Base-by-base conservation (phyloP, 1,140 invertebrate genomes). In the Meloidogyne floridensis region DNA sequence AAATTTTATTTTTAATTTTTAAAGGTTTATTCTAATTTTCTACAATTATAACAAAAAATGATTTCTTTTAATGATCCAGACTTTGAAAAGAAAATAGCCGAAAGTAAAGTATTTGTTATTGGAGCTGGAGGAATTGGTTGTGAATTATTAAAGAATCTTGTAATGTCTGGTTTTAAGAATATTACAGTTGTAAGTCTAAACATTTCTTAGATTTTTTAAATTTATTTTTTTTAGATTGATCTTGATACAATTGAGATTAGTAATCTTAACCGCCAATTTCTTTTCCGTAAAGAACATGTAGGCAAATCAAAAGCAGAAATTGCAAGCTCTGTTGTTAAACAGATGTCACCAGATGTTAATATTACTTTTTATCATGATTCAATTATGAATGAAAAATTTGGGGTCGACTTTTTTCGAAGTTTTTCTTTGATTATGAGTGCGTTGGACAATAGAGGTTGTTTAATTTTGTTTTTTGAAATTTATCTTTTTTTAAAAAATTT, bases 221-320 rank as follows among this genome's bases (percentile, higher is more conserved):
- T 75, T 75, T 42, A 15, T 43, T 42, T 87, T 82, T 93, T 93
- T 85, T 91, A 98, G 96, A 97, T 99, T 91, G 98, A 99, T 93
- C 93, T 99, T 88, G 98, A 99, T 90, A 99, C 96, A 3, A 99
- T 99, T 89, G 97, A 99, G 92, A 94, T 99, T n/a, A 98, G 95
- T 91, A 99, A 99, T 90, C 92, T 99, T 56, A 99, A 99, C 91
- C 93, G 98, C 15, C 98, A 99, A 90, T 99, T 99, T 91, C 91
- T 99, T 3, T 99, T 99, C 90, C 94, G 96, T 89, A 96, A 96
- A 88, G 94, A 97, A 88, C 97, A 99, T 93, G 96, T 99, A 83
- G 96, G 96, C 5, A 96, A 97, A 91, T 95, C 96, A 3, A 99
- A 99, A 92, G 91, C 93, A n/a, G 82, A 92, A 72, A 91, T 92